Conservation (phyloP, 2,888 invertebrate species). For the Drosophila leonis region DNA sequence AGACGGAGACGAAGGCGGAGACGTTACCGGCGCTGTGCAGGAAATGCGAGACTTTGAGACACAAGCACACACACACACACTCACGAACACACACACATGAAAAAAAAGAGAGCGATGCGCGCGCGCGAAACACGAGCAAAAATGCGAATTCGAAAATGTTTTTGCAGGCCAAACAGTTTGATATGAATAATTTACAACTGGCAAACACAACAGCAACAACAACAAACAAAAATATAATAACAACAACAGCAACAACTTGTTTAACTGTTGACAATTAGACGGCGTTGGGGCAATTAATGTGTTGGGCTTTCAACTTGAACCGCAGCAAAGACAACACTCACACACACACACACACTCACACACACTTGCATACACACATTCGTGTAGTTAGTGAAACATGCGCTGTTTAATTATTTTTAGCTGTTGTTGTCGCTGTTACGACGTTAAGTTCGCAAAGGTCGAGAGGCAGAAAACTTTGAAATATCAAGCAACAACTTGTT, state of each 20-base stretch:
- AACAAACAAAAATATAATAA: slow-evolving; percentile 7
- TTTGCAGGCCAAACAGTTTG: slow-evolving; percentile 52
- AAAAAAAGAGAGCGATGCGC: slow-evolving; percentile 8
- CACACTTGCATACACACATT: slow-evolving; percentile 4
- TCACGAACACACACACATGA: not conserved
- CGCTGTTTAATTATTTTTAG: slow-evolving; percentile 78
- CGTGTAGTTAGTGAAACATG: slow-evolving; percentile 53
- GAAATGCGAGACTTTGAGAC: slow-evolving; percentile 41
- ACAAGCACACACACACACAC: not conserved
- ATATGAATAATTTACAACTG: slow-evolving; percentile 41
- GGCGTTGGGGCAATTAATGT: slow-evolving; percentile 58
- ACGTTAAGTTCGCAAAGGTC: slow-evolving; percentile 77
- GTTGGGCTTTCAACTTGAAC: slow-evolving; percentile 52
- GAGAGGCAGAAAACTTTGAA: slow-evolving; percentile 40
- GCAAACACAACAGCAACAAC: slow-evolving; percentile 20
- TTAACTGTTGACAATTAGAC: slow-evolving; percentile 61
- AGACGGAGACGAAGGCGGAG: not conserved
- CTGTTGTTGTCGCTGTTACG: slow-evolving; percentile 61
- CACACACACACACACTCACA: slow-evolving; percentile 14
- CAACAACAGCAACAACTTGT: slow-evolving; percentile 26
- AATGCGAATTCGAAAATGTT: slow-evolving; percentile 37
- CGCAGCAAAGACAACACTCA: slow-evolving; percentile 48
- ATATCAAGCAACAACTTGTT: slow-evolving; percentile 31
- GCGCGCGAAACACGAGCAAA: slow-evolving; percentile 30
- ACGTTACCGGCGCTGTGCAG: slow-evolving; percentile 30